Evolutionary conservation across 2,113 vertebrate genomes (phyloP).

Genomic region (Actenoides lindsayi): DNA sequence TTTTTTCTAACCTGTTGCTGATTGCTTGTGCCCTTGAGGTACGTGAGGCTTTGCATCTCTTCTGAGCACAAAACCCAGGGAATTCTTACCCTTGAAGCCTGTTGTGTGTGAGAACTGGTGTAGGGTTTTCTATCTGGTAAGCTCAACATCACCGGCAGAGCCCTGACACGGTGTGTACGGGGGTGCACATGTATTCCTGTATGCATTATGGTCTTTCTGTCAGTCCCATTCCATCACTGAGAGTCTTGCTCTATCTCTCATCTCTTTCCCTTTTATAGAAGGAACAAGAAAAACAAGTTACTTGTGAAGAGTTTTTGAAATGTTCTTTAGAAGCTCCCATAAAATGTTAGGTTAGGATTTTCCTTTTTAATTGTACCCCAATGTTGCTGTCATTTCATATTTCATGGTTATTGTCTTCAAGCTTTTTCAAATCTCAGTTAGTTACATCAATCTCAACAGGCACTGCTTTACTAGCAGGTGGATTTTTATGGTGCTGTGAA

Average conservation of each 20-base stretch:
- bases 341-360: not conserved
- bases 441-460: not conserved
- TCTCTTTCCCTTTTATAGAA: not conserved
- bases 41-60: not conserved
- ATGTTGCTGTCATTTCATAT: not conserved
- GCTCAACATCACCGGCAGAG: fast-evolving
- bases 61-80: not conserved
- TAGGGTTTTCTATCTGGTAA: not conserved
- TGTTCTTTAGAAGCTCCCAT: not conserved
- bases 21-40: not conserved
- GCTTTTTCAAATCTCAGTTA: not conserved
- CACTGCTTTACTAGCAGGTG: fast-evolving
- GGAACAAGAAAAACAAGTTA: not conserved
- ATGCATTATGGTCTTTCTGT: not conserved
- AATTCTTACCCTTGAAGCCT: not conserved
- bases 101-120: not conserved
- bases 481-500: not conserved
- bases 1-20: not conserved
- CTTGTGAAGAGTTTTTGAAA: not conserved
- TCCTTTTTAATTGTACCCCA: not conserved
- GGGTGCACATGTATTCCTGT: not conserved
- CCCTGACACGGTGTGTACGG: not conserved
- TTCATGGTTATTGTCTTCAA: not conserved
- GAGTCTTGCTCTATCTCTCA: not conserved
- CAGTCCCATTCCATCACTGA: fast-evolving